Conservation (phyloP, 2,113 vertebrate genomes). For the Bettongia penicillata region DNA sequence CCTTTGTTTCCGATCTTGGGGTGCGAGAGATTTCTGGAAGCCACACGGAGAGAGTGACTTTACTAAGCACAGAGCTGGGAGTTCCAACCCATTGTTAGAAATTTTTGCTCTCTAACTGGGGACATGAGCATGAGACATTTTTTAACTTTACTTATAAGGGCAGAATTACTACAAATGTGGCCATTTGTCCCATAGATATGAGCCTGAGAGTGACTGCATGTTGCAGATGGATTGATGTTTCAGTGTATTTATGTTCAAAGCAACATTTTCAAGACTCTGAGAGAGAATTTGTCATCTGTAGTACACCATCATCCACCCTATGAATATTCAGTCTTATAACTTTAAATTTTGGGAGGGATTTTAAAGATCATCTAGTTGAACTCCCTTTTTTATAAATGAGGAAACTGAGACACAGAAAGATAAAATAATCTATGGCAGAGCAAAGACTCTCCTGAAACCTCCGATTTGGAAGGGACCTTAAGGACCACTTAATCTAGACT, state of each 20-base stretch:
- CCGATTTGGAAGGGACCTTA: neutral
- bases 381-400: neutral
- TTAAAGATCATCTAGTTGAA: neutral
- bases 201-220: neutral
- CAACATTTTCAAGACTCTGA: neutral
- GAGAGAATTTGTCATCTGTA: neutral
- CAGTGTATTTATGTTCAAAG: neutral
- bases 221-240: neutral
- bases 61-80: neutral
- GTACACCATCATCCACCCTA: neutral
- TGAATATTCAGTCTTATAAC: neutral
- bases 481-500: neutral
- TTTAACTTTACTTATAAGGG: neutral
- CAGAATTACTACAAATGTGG: neutral
- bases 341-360: neutral
- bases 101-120: neutral
- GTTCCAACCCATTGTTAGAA: neutral
- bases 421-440: neutral
- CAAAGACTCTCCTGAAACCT: neutral
- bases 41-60: neutral
- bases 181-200: neutral
- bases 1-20: neutral
- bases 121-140: neutral
- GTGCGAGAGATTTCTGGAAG: neutral
- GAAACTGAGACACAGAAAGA: neutral